Conservation (phyloP, 1,140 invertebrate species). For the Megathymus violae region DNA sequence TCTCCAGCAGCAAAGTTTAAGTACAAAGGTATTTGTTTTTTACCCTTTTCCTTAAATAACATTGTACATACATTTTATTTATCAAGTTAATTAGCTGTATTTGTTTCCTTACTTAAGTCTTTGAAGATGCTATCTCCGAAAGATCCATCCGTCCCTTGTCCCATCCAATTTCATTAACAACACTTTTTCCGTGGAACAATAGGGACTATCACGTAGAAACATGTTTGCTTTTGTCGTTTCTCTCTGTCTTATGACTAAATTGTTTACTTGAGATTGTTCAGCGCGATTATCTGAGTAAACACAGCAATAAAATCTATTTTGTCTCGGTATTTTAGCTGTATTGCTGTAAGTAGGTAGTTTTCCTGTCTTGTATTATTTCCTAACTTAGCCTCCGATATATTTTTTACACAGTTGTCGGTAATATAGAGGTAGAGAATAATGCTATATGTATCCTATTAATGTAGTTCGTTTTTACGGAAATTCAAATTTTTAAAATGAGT, state of each 20-base stretch:
- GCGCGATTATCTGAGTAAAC: conserved; percentile 23
- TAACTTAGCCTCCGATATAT: conserved; percentile 4
- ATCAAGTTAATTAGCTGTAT: conserved; percentile 61
- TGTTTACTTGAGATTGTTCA: conserved; percentile 36
- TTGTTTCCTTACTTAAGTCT: conserved; percentile 42
- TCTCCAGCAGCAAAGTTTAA: too few relatives aligned
- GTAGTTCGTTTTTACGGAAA: too few relatives aligned
- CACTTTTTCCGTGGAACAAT: conserved; percentile 51
- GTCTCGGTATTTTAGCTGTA: conserved; percentile 14
- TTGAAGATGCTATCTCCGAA: conserved; percentile 52
- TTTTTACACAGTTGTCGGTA: too few relatives aligned
- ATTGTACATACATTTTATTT: conserved; percentile 34
- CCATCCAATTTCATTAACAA: conserved; percentile 61
- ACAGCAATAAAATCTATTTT: conserved; percentile 29
- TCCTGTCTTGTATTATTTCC: background rate
- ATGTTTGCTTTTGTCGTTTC: conserved; percentile 32
- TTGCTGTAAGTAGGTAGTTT: conserved; percentile 13
- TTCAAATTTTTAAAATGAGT: too few relatives aligned
- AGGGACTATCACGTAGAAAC: conserved; percentile 36
- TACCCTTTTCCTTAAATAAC: conserved; percentile 8
- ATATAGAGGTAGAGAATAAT: too few relatives aligned
- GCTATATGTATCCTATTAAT: too few relatives aligned
- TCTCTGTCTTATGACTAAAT: conserved; percentile 39
- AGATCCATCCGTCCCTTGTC: conserved; percentile 44
- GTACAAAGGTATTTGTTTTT: too few relatives aligned